These are phyloP conservation scores for Rhyacophila brunnea DNA, from an alignment of 1,140 invertebrate genomes.

Conservation along the genomic window DNA sequence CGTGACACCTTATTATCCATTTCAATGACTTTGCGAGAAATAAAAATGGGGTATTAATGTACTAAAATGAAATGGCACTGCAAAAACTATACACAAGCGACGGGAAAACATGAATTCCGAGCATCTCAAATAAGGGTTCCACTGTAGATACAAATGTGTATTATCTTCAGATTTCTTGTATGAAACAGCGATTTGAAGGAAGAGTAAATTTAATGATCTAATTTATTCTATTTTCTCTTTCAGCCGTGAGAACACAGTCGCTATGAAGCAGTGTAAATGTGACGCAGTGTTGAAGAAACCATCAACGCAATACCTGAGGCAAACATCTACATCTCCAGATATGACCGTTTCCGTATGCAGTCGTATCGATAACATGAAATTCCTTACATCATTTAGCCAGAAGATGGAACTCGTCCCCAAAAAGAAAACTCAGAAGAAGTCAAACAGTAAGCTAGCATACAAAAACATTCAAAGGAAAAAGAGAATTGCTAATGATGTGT, in stretches of 20 bases:
- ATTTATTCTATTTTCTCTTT: constrained; percentile 16
- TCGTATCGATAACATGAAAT: constrained; percentile 17
- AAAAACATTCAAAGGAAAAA: constrained; percentile 9
- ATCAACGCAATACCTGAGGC: constrained; percentile 41
- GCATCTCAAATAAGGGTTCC: too few species aligned
- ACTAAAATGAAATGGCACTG: too few species aligned
- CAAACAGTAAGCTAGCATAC: constrained; percentile 5
- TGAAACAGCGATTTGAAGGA: too few species aligned
- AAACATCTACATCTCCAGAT: constrained; percentile 46
- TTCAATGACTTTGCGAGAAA: too few species aligned
- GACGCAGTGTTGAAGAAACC: constrained; percentile 38
- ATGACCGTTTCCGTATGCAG: constrained; percentile 23
- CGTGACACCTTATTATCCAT: too few species aligned
- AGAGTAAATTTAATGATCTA: too few species aligned
- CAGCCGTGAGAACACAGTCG: constrained; percentile 43
- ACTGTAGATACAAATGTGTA: too few species aligned
- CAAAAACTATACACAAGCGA: too few species aligned
- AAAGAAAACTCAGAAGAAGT: constrained; percentile 20
- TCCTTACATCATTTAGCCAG: constrained; percentile 14
- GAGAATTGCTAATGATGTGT: constrained; percentile 8
- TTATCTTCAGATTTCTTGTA: too few species aligned
- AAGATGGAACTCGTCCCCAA: constrained; percentile 13
- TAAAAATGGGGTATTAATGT: too few species aligned
- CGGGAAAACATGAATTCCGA: too few species aligned
- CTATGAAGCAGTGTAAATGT: constrained; percentile 44